Evolutionary conservation across 2,888 invertebrate species (phyloP).

Genomic region (Chrysina gloriosa): DNA sequence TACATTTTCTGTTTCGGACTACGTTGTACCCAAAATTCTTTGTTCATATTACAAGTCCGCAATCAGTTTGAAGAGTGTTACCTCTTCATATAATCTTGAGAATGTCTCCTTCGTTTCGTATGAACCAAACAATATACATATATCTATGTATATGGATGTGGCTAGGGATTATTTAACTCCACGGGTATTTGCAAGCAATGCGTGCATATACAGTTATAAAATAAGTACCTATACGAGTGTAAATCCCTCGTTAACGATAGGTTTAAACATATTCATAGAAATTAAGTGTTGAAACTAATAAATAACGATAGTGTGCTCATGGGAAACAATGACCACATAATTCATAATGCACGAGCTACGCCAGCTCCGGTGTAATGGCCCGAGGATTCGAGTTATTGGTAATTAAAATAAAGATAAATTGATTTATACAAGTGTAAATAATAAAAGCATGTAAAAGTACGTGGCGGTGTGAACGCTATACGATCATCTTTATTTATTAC

Average conservation of each 20-base stretch:
- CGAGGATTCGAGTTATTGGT: constrained; percentile 46
- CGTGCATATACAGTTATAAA: constrained; percentile 3
- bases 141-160: too few relatives aligned
- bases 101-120: too few relatives aligned
- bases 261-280: constrained; percentile 42
- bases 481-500: constrained; percentile 39
- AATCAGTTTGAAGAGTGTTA: too few relatives aligned
- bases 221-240: constrained; percentile 23
- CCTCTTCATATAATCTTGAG: too few relatives aligned
- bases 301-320: constrained; percentile 42
- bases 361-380: constrained; percentile 44
- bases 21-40: too few relatives aligned
- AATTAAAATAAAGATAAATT: constrained; percentile 52
- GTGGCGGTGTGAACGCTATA: constrained; percentile 40
- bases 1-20: too few relatives aligned
- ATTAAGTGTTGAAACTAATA: constrained; percentile 45
- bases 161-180: too few relatives aligned
- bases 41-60: too few relatives aligned
- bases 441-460: constrained; percentile 45
- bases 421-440: constrained; percentile 50
- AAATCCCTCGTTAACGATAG: constrained; percentile 36
- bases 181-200: background rate
- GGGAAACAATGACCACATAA: constrained; percentile 45
- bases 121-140: too few relatives aligned
- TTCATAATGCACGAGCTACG: constrained; percentile 48